Conservation (phyloP, 1,140 invertebrate species). For the Drosophila kanapiae region DNA sequence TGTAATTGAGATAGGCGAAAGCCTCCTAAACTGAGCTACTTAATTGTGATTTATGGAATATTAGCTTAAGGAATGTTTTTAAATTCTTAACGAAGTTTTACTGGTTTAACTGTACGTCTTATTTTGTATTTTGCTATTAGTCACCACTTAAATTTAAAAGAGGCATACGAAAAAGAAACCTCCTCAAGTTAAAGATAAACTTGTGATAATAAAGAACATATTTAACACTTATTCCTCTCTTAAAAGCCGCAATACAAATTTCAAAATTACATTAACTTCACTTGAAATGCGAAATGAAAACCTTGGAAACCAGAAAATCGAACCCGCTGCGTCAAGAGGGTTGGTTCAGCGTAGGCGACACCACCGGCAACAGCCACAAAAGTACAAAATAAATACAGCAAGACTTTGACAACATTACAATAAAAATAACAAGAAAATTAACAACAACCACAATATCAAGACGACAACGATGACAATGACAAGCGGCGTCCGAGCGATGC, state of each 20-base stretch:
- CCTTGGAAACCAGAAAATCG: background rate
- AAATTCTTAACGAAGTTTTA: no score
- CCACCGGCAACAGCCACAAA: slow-evolving; percentile 11
- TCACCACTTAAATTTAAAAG: no score
- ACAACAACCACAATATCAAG: slow-evolving; percentile 8
- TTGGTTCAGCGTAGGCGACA: slow-evolving; percentile 42
- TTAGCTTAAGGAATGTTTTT: no score
- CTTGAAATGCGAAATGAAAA: background rate
- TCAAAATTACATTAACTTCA: background rate
- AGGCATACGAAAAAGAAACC: no score
- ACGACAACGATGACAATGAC: slow-evolving; percentile 67
- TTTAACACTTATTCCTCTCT: background rate
- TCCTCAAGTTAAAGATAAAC: no score
- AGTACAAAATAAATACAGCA: slow-evolving; percentile 12
- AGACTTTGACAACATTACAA: slow-evolving; percentile 8
- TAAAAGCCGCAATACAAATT: background rate
- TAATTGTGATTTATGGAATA: no score
- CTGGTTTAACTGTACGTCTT: no score
- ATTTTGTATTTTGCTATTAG: background rate
- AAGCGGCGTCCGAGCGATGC: slow-evolving; percentile 75
- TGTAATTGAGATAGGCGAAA: no score
- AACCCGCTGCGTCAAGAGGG: slow-evolving; percentile 8
- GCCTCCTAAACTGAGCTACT: no score
- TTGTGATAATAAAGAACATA: background rate
- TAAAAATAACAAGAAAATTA: slow-evolving; percentile 3